Base-by-base conservation (phyloP, 2,797 vertebrate species). In the Spea hammondii region DNA sequence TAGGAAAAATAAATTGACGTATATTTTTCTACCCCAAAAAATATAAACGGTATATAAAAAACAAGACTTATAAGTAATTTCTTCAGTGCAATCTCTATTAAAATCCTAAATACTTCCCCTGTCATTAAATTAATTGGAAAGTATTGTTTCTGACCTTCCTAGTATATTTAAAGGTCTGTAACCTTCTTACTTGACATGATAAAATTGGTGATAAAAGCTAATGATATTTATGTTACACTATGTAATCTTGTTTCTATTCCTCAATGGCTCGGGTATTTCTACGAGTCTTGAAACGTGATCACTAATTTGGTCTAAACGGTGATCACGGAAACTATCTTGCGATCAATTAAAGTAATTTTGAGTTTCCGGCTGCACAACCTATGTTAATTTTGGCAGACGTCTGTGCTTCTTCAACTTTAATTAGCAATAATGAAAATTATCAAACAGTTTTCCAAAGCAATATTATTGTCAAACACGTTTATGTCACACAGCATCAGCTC, bases 311-410 rank as follows among this genome's bases (percentile, higher is more conserved):
- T 96, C 91, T 94, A 96, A 97, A 97, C 97, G 95, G 94, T 95
- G 95, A 98, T 97, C 95, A 94, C 93, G 95, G 93, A 95, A 96
- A 94, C 93, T 92, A 93, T 95, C 95, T 94, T 92, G 94, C 91
- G 95, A 97, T 97, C 96, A 96, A 97, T 98, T 99, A 95, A 95
- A 96, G 94, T 98, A 98, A 99, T 98, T 98, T 96, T 92, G 89
- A 94, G 93, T 97, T 97, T 98, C 96, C 95, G 96, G 96, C 94
- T 95, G 96, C 95, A 95, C 93, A 94, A 96, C 94, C 95, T 93
- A 91, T 93, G 92, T 94, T 96, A 97, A 96, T 97, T 95, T 91
- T 89, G 89, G 88, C 83, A 86, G 87, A 87, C 86, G 95, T 91
- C 97, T 99, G 96, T 89, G 94, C 92, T 95, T 92, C 91, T 95